phyloP scores from a whole-genome alignment of 2,888 invertebrate species.

The Zele albiditarsus region DNA sequence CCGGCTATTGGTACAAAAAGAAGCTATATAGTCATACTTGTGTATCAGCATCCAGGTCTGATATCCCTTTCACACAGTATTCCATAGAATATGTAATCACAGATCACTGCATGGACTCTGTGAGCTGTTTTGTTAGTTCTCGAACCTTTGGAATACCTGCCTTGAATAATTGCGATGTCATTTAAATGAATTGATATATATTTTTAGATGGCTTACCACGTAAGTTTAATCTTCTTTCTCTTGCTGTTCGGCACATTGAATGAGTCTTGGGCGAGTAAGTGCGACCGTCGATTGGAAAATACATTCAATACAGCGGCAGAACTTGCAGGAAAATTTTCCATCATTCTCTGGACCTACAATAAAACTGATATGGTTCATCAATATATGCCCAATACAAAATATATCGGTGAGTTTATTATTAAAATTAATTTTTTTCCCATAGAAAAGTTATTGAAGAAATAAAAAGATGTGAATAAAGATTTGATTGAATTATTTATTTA shows the following conservation, averaged over 20 bases:
- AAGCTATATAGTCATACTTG: not conserved
- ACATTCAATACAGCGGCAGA: constrained; percentile 55
- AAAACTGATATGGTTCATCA: constrained; percentile 62
- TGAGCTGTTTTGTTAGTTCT: not conserved
- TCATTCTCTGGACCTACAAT: constrained; percentile 60
- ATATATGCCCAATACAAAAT: constrained; percentile 68
- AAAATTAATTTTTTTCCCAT: not conserved
- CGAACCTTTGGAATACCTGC: not conserved
- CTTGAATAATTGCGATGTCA: not conserved
- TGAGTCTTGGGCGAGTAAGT: constrained; percentile 51
- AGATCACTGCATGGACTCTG: not conserved
- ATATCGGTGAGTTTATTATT: constrained; percentile 59
- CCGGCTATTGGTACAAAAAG: not conserved
- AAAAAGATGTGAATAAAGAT: not conserved
- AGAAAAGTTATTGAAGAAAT: not conserved
- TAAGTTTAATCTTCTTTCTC: constrained; percentile 40
- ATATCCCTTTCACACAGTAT: not conserved
- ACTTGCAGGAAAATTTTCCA: constrained; percentile 60
- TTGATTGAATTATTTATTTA: not conserved
- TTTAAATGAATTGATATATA: not conserved
- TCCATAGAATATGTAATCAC: not conserved
- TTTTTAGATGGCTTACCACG: constrained; percentile 47
- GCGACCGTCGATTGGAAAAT: constrained; percentile 60
- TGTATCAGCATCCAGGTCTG: not conserved
- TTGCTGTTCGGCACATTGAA: constrained; percentile 14